phyloP scores from a whole-genome alignment of 1,140 invertebrate genomes.

The Zaprionus vittiger region DNA sequence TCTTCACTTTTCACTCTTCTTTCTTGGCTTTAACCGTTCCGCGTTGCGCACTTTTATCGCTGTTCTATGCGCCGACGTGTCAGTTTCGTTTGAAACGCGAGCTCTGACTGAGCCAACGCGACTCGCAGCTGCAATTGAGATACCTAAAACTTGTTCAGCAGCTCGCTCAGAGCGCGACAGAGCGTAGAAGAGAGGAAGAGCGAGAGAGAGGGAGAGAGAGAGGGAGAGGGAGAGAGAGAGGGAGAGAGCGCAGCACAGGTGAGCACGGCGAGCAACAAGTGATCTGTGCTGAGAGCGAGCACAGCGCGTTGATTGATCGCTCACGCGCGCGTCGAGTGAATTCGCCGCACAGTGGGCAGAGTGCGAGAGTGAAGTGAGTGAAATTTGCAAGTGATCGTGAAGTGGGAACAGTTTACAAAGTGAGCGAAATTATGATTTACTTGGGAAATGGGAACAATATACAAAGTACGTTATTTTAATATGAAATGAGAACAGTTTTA shows the following conservation, averaged over 20 bases:
- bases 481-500: background rate
- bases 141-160: constrained; percentile 60
- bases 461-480: background rate
- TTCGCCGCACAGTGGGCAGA: constrained; percentile 66
- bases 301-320: constrained; percentile 11
- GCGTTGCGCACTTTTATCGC: constrained; percentile 44
- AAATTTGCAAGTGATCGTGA: background rate
- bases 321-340: constrained; percentile 16
- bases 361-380: background rate
- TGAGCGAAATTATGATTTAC: background rate
- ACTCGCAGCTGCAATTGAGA: constrained; percentile 35
- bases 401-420: background rate
- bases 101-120: constrained; percentile 68
- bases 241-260: constrained; percentile 21
- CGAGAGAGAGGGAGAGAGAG: background rate
- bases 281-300: background rate
- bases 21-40: constrained; percentile 54
- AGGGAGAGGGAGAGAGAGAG: background rate
- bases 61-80: constrained; percentile 71
- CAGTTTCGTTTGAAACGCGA: constrained; percentile 81
- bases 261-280: constrained; percentile 24
- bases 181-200: constrained; percentile 48
- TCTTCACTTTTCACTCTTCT: constrained; percentile 54
- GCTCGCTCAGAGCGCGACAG: constrained; percentile 37
- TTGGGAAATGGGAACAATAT: background rate